A percentile compares a stretch with the other conserved stretches of the same genome.
phyloP scores from a whole-genome alignment of 2,113 vertebrate genomes.

The Platanista minor region DNA sequence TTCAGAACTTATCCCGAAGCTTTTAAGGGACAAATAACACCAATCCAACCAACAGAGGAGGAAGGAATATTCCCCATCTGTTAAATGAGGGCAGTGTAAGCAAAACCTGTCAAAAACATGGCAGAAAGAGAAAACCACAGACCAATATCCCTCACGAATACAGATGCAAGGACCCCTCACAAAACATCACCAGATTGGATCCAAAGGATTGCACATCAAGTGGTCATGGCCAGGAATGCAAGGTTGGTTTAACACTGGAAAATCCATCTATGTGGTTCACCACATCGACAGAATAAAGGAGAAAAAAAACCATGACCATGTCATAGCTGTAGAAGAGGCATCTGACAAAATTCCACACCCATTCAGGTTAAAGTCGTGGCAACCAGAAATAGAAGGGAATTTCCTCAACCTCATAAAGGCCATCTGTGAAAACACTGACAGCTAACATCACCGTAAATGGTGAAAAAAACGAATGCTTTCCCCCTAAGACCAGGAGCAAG shows the following conservation, averaged over 20 bases:
- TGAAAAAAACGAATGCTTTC: not conserved
- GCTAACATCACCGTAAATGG: not conserved
- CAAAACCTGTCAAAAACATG: not conserved
- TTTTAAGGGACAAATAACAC: not conserved
- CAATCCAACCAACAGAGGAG: not conserved
- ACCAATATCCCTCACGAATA: not conserved
- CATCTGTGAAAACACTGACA: not conserved
- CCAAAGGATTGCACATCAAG: accelerated
- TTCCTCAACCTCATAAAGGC: not conserved
- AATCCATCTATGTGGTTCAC: not conserved
- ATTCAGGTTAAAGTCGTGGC: not conserved
- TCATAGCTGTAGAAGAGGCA: not conserved
- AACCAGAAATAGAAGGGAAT: not conserved
- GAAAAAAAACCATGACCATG: not conserved
- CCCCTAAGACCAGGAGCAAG: not conserved
- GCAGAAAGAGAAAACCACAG: not conserved
- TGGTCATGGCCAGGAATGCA: not conserved
- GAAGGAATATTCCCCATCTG: not conserved
- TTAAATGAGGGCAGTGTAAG: not conserved
- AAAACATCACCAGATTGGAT: not conserved
- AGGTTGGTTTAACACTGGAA: not conserved
- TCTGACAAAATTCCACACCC: no score
- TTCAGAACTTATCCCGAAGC: not conserved
- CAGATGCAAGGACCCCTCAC: not conserved
- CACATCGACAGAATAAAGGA: no score